Conservation (phyloP, 2,113 vertebrate genomes). For the Centropus unirufus region DNA sequence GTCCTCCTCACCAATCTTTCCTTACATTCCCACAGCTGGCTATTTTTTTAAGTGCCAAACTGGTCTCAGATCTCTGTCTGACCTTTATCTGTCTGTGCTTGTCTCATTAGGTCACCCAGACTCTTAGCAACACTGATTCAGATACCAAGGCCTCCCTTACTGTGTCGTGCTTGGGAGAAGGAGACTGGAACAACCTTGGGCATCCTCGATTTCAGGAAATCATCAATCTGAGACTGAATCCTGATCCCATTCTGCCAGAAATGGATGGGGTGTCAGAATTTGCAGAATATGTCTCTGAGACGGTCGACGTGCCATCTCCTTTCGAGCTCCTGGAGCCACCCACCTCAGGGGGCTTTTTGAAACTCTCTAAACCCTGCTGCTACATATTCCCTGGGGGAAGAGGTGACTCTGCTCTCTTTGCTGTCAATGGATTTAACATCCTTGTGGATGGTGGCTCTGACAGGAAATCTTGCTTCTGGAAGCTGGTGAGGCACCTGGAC, state of each 20-base stretch:
- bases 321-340: constrained; percentile 97
- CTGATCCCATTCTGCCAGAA: constrained; percentile 84
- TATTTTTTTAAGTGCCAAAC: background rate
- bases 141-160: constrained; percentile 85
- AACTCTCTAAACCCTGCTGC: constrained; percentile 97
- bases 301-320: constrained; percentile 91
- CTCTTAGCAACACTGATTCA: constrained; percentile 82
- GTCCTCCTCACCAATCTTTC: too few species aligned
- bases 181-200: constrained; percentile 90
- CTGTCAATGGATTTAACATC: constrained; percentile 98
- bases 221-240: constrained; percentile 87
- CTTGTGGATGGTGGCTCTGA: constrained; percentile 97
- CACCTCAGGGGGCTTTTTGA: constrained; percentile 97
- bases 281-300: constrained; percentile 94
- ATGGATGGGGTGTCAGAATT: constrained; percentile 97
- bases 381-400: constrained; percentile 98
- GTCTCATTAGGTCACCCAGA: constrained; percentile 83
- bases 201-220: constrained; percentile 83
- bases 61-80: background rate
- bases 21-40: background rate
- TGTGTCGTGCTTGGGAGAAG: constrained; percentile 89
- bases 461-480: constrained; percentile 97
- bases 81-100: constrained; percentile 23
- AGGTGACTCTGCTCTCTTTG: constrained; percentile 96
- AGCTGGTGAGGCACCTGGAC: constrained; percentile 95